phyloP scores from a whole-genome alignment of 2,888 invertebrate genomes.

The Odiellus spinosus region DNA sequence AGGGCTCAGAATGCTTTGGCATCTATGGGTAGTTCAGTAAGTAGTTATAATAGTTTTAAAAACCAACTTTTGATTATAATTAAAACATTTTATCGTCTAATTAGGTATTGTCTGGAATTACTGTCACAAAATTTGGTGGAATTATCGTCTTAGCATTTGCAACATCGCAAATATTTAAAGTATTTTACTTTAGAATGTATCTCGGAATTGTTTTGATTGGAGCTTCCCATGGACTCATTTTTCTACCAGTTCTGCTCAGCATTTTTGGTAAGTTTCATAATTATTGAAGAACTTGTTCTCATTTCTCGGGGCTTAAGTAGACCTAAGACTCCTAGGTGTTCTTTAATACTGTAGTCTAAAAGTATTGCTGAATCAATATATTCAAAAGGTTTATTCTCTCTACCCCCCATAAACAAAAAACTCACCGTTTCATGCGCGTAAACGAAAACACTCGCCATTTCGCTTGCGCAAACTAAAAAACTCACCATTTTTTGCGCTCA shows the following conservation, averaged over 20 bases:
- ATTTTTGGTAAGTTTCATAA: conserved; percentile 51
- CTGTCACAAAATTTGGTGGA: conserved; percentile 81
- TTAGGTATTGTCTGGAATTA: conserved; percentile 87
- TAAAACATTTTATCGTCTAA: neutral
- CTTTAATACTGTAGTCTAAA: no score
- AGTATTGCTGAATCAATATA: no score
- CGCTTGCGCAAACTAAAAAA: no score
- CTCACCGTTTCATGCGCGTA: no score
- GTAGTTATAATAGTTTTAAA: no score
- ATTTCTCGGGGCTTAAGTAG: no score
- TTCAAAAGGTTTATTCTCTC: no score
- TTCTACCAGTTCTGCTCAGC: conserved; percentile 90
- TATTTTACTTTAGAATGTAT: conserved; percentile 93
- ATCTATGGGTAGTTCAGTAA: conserved; percentile 81
- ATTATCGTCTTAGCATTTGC: conserved; percentile 92
- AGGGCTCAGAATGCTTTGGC: conserved; percentile 69
- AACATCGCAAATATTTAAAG: conserved; percentile 88
- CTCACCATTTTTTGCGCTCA: no score
- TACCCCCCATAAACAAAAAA: no score
- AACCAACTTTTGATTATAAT: neutral
- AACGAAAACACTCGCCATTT: no score
- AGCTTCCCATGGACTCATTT: conserved; percentile 89
- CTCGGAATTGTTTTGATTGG: conserved; percentile 92
- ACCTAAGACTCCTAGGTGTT: no score
- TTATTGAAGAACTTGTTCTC: no score